A percentile compares a stretch with the other conserved stretches of the same genome.
phyloP scores from a whole-genome alignment of 2,113 vertebrate genomes.

The Chaetorhynchus papuensis region DNA sequence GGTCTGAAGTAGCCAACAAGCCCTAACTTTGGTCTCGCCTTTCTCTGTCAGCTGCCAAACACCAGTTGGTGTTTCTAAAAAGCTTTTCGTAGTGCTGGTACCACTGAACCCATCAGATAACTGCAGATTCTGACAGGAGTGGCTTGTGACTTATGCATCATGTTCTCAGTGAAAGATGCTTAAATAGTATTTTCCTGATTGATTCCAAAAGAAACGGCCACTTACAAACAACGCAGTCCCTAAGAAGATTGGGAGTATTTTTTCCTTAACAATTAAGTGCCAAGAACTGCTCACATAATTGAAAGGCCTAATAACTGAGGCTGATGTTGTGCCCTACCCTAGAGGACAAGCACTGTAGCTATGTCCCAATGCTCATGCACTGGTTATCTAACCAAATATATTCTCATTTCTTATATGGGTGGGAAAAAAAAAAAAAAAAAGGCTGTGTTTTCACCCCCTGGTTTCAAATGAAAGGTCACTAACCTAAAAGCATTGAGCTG shows the following conservation, averaged over 20 bases:
- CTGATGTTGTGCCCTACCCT: too few relatives aligned
- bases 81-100: not conserved
- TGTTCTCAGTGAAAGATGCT: not conserved
- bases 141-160: not conserved
- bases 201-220: not conserved
- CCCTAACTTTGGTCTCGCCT: not conserved
- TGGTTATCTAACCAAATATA: not conserved
- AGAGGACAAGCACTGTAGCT: not conserved
- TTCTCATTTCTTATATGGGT: not conserved
- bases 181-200: not conserved
- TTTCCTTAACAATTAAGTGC: not conserved
- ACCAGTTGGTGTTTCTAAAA: not conserved
- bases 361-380: fast-evolving
- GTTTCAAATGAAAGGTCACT: not conserved
- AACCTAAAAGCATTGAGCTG: not conserved
- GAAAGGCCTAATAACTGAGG: not conserved
- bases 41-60: not conserved
- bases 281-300: not conserved
- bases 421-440: not conserved
- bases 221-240: not conserved
- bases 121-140: not conserved
- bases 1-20: not conserved
- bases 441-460: not conserved
- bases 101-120: not conserved
- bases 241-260: not conserved